Evolutionary conservation across 1,140 invertebrate species (phyloP).

Genomic region (Eriocheir sinensis): DNA sequence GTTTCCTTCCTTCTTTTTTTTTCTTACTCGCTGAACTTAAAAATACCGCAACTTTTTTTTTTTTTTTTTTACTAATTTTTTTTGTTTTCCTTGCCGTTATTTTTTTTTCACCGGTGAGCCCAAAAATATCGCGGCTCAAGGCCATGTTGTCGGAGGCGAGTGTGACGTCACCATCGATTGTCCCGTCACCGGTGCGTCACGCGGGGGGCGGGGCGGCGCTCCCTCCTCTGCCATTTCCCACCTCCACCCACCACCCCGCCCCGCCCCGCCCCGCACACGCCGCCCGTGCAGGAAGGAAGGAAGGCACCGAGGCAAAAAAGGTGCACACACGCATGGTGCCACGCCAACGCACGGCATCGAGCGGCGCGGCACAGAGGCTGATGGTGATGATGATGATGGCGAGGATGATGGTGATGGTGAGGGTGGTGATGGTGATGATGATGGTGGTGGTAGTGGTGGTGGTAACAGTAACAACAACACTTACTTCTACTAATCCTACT

Average conservation of each 20-base stretch:
- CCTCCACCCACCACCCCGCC: too few species aligned
- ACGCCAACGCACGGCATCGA: too few species aligned
- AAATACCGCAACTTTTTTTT: too few species aligned
- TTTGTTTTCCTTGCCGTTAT: not conserved
- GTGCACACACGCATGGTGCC: too few species aligned
- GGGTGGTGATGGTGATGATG: not conserved
- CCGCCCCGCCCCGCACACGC: not conserved
- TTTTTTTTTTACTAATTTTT: not conserved
- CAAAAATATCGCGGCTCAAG: constrained; percentile 13
- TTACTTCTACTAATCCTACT: too few species aligned
- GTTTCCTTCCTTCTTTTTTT: too few species aligned
- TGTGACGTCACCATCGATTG: constrained; percentile 12
- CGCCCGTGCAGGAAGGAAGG: too few species aligned
- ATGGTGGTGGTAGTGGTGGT: not conserved
- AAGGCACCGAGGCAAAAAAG: too few species aligned
- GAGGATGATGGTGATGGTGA: not conserved
- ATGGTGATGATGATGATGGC: not conserved
- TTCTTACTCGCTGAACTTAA: too few species aligned
- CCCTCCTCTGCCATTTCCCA: not conserved
- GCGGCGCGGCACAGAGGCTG: too few species aligned
- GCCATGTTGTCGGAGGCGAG: not conserved
- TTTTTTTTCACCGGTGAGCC: not conserved
- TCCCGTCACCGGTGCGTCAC: constrained; percentile 18
- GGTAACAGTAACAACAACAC: too few species aligned
- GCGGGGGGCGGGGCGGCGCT: not conserved